Conservation (phyloP, 2,888 invertebrate species). For the Dryadula phaetusa region DNA sequence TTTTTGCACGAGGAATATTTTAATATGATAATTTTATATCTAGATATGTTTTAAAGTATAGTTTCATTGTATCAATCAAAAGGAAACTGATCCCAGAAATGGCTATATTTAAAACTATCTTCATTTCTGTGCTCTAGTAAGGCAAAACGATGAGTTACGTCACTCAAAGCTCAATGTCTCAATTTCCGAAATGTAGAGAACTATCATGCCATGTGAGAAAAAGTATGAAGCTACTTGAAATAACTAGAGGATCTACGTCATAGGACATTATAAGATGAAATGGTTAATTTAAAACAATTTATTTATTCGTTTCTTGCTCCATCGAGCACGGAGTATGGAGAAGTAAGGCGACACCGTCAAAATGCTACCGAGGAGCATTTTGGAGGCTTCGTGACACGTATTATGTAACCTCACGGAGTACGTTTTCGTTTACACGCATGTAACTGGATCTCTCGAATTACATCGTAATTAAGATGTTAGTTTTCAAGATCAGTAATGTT, state of each 20-base stretch:
- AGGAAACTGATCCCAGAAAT: too few relatives aligned
- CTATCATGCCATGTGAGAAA: too few relatives aligned
- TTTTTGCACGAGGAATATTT: background rate
- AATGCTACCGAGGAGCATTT: slow-evolving; percentile 80
- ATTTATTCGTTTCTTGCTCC: slow-evolving; percentile 38
- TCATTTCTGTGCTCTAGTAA: too few relatives aligned
- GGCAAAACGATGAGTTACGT: too few relatives aligned
- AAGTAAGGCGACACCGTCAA: slow-evolving; percentile 72
- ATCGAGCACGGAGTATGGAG: slow-evolving; percentile 42
- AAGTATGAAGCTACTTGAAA: too few relatives aligned
- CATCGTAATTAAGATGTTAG: slow-evolving; percentile 42
- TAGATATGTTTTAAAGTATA: background rate
- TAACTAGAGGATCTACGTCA: background rate
- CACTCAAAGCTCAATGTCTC: too few relatives aligned
- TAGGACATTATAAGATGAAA: background rate
- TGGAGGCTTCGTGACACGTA: slow-evolving; percentile 67
- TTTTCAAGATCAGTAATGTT: slow-evolving; percentile 25
- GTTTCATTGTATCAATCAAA: too few relatives aligned
- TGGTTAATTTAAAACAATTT: slow-evolving; percentile 12
- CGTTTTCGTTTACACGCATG: slow-evolving; percentile 71
- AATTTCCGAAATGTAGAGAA: too few relatives aligned
- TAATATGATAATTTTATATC: background rate
- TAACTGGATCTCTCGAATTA: slow-evolving; percentile 58
- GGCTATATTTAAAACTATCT: too few relatives aligned
- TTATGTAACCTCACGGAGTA: slow-evolving; percentile 69